phyloP scores from a whole-genome alignment of 2,888 invertebrate species.

The Cremastobaeus sp. region DNA sequence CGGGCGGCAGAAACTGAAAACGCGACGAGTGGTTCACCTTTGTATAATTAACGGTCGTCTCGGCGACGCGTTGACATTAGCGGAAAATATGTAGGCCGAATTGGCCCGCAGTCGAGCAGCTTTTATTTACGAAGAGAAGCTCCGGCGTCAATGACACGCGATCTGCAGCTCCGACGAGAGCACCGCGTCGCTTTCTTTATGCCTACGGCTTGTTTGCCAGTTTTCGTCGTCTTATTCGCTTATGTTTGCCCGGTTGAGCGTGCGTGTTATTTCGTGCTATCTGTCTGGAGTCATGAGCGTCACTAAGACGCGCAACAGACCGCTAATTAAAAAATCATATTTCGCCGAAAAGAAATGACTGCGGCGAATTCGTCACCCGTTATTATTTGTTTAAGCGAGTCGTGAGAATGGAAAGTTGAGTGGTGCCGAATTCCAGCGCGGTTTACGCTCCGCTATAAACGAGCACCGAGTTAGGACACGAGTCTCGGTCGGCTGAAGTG shows the following conservation, averaged over 20 bases:
- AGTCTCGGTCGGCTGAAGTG: conserved; percentile 26
- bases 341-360: conserved; percentile 15
- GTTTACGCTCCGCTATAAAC: no score
- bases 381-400: conserved; percentile 5
- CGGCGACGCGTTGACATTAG: conserved; percentile 10
- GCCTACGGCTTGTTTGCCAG: conserved; percentile 48
- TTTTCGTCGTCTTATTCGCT: conserved; percentile 55
- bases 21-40: background rate
- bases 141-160: conserved; percentile 57
- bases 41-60: background rate
- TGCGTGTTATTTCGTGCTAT: conserved; percentile 60
- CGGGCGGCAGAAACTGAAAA: conserved; percentile 6
- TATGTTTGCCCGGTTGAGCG: conserved; percentile 54
- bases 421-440: no score
- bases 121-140: conserved; percentile 44
- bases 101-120: conserved; percentile 13
- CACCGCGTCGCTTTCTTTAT: conserved; percentile 33
- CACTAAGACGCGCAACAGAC: conserved; percentile 47
- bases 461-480: no score
- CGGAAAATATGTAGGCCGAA: conserved; percentile 22
- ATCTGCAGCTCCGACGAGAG: conserved; percentile 28
- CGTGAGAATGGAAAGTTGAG: conserved; percentile 21
- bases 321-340: conserved; percentile 49
- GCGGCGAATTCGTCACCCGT: conserved; percentile 16
- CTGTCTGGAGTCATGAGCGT: conserved; percentile 53